Percentiles rank a stretch among this genome's conserved stretches.
Conservation (phyloP, 2,888 invertebrate species). For the Diabrotica balteata region DNA sequence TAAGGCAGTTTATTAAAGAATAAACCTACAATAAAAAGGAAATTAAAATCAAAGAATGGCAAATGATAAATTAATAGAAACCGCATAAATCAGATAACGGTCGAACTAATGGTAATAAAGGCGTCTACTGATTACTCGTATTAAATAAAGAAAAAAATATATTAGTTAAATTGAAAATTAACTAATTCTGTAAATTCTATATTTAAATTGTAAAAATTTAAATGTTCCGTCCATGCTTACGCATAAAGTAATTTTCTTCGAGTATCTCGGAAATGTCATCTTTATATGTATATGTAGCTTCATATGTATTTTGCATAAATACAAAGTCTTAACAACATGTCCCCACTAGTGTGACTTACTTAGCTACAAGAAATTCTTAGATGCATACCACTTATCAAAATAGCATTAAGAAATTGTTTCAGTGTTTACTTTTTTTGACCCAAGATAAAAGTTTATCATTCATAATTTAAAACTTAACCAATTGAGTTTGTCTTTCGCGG, state of each 20-base stretch:
- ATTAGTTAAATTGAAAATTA: too few relatives aligned
- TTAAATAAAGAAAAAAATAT: too few relatives aligned
- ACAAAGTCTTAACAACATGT: neutral
- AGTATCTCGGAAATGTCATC: slow-evolving; percentile 14
- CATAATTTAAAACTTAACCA: slow-evolving; percentile 4
- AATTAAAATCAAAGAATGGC: too few relatives aligned
- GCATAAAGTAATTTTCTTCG: neutral
- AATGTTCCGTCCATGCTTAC: neutral
- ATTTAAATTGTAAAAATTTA: neutral
- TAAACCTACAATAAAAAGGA: too few relatives aligned
- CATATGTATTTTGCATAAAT: neutral
- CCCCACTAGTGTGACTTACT: neutral
- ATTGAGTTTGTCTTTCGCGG: neutral
- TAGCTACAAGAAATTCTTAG: too few relatives aligned
- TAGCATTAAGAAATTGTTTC: slow-evolving; percentile 7
- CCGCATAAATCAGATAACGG: too few relatives aligned
- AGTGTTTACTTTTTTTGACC: slow-evolving; percentile 25
- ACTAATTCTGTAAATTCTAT: too few relatives aligned
- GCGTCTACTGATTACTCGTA: too few relatives aligned
- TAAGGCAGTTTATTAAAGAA: too few relatives aligned
- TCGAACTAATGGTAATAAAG: too few relatives aligned
- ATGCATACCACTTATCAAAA: neutral
- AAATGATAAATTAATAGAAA: too few relatives aligned
- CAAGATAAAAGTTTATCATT: slow-evolving; percentile 23
- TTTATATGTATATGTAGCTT: neutral